phyloP scores from a whole-genome alignment of 2,113 vertebrate genomes.

The Dunckerocampus dactyliophorus region DNA sequence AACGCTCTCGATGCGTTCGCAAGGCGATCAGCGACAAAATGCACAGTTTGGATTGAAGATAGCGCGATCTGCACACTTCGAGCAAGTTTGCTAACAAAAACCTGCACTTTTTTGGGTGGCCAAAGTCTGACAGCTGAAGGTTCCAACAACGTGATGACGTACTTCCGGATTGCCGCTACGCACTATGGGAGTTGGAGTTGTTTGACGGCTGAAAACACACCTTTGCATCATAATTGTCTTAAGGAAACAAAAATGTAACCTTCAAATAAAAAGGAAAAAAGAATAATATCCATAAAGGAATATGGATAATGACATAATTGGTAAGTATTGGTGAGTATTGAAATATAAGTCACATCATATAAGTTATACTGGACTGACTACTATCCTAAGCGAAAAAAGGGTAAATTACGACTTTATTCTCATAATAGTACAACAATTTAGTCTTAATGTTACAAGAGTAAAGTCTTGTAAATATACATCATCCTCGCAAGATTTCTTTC shows the following conservation, averaged over 20 bases:
- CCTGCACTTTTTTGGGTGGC: constrained; percentile 66
- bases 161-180: constrained; percentile 64
- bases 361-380: background rate
- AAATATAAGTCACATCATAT: background rate
- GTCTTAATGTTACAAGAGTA: too few relatives aligned
- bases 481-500: too few relatives aligned
- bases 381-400: background rate
- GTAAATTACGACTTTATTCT: too few relatives aligned
- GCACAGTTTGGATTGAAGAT: constrained; percentile 75
- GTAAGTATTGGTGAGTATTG: too few relatives aligned
- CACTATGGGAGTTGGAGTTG: constrained; percentile 76
- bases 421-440: too few relatives aligned
- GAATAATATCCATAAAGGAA: background rate
- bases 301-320: background rate
- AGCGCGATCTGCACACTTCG: constrained; percentile 53
- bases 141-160: constrained; percentile 79
- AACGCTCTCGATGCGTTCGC: constrained; percentile 55
- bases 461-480: too few relatives aligned
- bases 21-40: constrained; percentile 55
- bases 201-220: too few relatives aligned
- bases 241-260: background rate
- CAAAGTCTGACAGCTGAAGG: constrained; percentile 85
- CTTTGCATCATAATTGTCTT: background rate
- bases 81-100: constrained; percentile 65
- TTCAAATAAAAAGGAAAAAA: background rate